Conservation (phyloP, 2,888 invertebrate genomes). For the Tricholauxania praeusta region DNA sequence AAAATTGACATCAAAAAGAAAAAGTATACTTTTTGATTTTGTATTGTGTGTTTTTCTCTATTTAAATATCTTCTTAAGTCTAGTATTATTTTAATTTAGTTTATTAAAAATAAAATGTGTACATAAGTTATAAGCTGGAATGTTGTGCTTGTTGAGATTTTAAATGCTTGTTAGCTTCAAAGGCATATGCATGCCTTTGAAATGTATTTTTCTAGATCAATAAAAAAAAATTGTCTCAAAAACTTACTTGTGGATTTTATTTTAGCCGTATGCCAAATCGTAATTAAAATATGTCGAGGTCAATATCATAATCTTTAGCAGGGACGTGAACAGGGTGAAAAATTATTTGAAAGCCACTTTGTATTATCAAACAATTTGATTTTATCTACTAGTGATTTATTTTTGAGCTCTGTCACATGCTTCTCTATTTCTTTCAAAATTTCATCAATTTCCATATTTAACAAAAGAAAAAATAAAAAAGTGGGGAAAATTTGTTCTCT, state of each 20-base stretch:
- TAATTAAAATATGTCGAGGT: not conserved
- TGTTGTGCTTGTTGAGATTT: not conserved
- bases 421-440: too few relatives aligned
- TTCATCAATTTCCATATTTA: too few relatives aligned
- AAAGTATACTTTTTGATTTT: constrained; percentile 40
- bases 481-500: too few relatives aligned
- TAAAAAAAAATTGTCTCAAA: not conserved
- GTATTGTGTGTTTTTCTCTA: not conserved
- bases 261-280: too few relatives aligned
- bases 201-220: not conserved
- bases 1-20: constrained; percentile 44
- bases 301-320: too few relatives aligned
- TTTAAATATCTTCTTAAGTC: not conserved
- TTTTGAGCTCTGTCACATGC: too few relatives aligned
- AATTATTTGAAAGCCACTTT: too few relatives aligned
- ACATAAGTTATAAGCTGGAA: constrained; percentile 12
- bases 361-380: too few relatives aligned
- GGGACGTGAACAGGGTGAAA: too few relatives aligned
- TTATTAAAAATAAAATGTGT: not conserved
- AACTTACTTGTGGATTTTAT: too few relatives aligned
- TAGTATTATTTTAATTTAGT: constrained; percentile 23
- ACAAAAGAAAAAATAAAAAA: too few relatives aligned
- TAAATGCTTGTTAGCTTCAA: not conserved
- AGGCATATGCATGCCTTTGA: not conserved
- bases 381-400: too few relatives aligned